Evolutionary conservation across 2,888 invertebrate species (phyloP).

Genomic region (Bugula neritina): DNA sequence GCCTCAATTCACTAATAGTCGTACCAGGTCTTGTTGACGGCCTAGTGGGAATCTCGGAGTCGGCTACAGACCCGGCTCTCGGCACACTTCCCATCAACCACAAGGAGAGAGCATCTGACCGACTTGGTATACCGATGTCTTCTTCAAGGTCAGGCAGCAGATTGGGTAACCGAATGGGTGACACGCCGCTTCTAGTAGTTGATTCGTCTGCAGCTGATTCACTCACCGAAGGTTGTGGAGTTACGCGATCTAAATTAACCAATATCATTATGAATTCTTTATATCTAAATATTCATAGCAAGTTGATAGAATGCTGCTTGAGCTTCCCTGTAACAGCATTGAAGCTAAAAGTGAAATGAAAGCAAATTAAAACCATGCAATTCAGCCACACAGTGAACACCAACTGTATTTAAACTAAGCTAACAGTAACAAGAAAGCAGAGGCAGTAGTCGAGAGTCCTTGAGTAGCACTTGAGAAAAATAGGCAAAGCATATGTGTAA

Average conservation of each 20-base stretch:
- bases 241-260: neutral
- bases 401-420: neutral
- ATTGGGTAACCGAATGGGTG: conserved; percentile 7
- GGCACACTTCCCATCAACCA: conserved; percentile 24
- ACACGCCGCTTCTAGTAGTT: conserved; percentile 22
- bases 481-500: too few species aligned
- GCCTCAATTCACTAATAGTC: conserved; percentile 21
- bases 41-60: neutral
- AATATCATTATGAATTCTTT: neutral
- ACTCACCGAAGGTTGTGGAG: conserved; percentile 19
- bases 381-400: too few species aligned
- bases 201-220: conserved; percentile 21
- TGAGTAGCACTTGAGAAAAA: neutral
- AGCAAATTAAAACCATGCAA: too few species aligned
- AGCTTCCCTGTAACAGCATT: too few species aligned
- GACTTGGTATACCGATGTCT: neutral
- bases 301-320: too few species aligned
- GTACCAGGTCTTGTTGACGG: conserved; percentile 15
- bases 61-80: conserved; percentile 7
- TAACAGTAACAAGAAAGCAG: too few species aligned
- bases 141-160: conserved; percentile 19
- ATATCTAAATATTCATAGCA: too few species aligned
- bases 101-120: neutral
- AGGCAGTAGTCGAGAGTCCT: neutral
- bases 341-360: too few species aligned